Base-by-base conservation (phyloP, 2,797 vertebrate species). In the Sebastolobus altivelis region DNA sequence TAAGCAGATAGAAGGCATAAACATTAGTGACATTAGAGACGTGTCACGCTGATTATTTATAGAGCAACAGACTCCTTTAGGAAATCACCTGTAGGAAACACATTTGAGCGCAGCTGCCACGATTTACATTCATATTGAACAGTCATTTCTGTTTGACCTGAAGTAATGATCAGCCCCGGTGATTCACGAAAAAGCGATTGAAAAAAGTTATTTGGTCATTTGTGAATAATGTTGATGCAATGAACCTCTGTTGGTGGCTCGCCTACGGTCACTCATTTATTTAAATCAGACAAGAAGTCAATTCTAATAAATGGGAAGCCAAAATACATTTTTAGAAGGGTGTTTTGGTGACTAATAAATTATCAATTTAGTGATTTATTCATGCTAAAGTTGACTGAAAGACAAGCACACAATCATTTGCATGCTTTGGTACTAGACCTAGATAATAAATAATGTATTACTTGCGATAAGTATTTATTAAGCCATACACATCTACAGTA, bases 71-170 rank as follows among this genome's bases (percentile, higher is more conserved):
- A 56, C 22, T 58, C 76, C 76, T 84, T 75, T 10, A 76, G 75
- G 76, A 84, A 82, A 81, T 85, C 59, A 88, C 80, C 77, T 88
- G 83, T 78, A 63, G 63, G 43, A 75, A 77, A 81, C 4, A 10
- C 61, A 70, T 71, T 20, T 54, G 37, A 60, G 68, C 38, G 60
- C 52, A 61, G 49, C 29, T 16, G n/a, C 7, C 3, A 4, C 2
- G 12, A 63, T 77, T 83, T 74, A 46, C 29, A 66, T 63, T 72
- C 49, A 75, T 71, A 80, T 70, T n/a, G 77, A 81, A 22, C 16
- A 61, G 62, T 56, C 55, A 16, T 56, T 56, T 82, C 25, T 56
- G n/a, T 72, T 85, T 75, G 10, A 63, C 27, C 22, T 8, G 43
- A 66, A 70, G 62, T 74, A 72, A 85, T 29, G 79, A 81, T 29